Evolutionary conservation across 2,888 invertebrate genomes (phyloP).

Genomic region (Eupelmus urozonus): DNA sequence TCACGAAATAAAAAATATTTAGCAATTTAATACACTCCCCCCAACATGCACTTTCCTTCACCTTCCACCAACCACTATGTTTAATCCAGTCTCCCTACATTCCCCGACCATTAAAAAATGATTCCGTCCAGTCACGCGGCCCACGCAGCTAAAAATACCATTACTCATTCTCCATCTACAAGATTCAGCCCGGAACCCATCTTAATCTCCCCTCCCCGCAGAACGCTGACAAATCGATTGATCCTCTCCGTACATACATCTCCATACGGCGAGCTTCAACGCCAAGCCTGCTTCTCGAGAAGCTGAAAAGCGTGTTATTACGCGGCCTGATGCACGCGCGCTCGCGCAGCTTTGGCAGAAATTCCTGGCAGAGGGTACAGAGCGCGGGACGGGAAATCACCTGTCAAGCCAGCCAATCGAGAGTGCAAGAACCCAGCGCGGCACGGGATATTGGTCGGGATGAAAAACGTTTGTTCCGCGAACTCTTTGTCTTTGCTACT

Average conservation of each 20-base stretch:
- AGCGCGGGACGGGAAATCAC: conserved; percentile 28
- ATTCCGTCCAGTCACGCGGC: conserved; percentile 28
- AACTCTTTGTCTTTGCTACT: no score
- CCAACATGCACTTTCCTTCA: no score
- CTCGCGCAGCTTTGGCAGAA: neutral
- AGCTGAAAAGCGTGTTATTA: neutral
- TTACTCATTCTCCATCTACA: conserved; percentile 14
- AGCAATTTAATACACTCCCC: no score
- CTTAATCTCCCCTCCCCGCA: neutral
- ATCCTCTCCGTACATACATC: neutral
- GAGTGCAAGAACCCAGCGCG: no score
- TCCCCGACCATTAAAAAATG: no score
- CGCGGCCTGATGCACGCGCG: neutral
- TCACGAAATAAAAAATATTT: no score
- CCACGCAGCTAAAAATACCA: conserved; percentile 31
- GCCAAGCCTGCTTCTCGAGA: neutral
- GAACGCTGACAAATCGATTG: conserved; percentile 37
- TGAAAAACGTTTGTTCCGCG: no score
- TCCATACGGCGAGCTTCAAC: neutral
- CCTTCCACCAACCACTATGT: neutral
- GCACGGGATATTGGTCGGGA: neutral
- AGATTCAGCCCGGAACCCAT: conserved; percentile 13
- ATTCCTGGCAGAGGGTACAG: neutral
- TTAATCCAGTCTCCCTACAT: no score
- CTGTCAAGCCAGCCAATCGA: conserved; percentile 23